A percentile compares a stretch with the other conserved stretches of the same genome.
These are phyloP conservation scores for Pedetes capensis DNA, from an alignment of 2,113 vertebrate genomes.

Conservation along the genomic window DNA sequence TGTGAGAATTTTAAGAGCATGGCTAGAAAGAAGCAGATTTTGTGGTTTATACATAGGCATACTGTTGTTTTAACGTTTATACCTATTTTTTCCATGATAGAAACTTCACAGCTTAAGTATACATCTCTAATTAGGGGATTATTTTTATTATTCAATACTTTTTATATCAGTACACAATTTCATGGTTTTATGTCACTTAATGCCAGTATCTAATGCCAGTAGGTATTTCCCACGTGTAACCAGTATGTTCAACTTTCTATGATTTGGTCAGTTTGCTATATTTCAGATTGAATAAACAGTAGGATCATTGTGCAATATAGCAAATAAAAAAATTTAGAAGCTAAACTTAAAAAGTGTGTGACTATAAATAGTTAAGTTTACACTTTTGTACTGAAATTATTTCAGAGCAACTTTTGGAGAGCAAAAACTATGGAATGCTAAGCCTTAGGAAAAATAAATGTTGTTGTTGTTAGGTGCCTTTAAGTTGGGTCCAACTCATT, in stretches of 20 bases:
- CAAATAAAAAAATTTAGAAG: background rate
- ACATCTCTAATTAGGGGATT: background rate
- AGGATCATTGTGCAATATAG: background rate
- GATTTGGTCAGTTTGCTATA: background rate
- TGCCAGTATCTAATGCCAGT: background rate
- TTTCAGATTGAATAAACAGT: background rate
- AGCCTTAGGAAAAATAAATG: background rate
- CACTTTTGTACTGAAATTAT: background rate
- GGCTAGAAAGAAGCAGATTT: background rate
- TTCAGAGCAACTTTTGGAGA: background rate
- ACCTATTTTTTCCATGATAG: background rate
- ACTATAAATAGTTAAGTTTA: background rate
- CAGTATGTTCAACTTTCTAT: background rate
- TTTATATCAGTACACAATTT: background rate
- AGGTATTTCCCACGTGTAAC: background rate
- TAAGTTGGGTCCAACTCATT: no score
- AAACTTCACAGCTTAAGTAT: background rate
- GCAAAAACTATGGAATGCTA: background rate
- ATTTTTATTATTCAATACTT: background rate
- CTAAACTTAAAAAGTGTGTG: background rate
- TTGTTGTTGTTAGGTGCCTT: no score
- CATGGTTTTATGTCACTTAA: background rate
- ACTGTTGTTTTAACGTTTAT: background rate
- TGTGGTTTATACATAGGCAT: background rate
- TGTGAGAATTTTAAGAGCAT: background rate